Evolutionary conservation across 2,797 vertebrate species (phyloP).

Genomic region (Chaetophractus vellerosus): DNA sequence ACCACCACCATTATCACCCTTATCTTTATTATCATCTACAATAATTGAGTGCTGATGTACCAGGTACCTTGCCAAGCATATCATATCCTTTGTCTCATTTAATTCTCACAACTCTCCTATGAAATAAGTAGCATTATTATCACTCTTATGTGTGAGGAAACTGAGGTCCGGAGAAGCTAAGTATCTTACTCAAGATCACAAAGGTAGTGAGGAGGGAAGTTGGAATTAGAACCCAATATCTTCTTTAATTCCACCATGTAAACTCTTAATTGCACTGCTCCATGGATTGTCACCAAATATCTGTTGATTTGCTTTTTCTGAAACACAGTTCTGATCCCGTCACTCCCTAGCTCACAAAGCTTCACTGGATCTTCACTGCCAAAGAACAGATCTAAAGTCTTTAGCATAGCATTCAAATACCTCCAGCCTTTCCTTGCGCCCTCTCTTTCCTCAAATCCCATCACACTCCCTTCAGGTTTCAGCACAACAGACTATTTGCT

Average conservation of each 20-base stretch:
- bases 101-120: not conserved
- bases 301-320: not conserved
- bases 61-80: not conserved
- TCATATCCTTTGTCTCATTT: not conserved
- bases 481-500: accelerated
- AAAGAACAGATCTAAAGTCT: not conserved
- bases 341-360: not conserved
- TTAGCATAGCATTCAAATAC: no score
- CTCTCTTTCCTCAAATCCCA: not conserved
- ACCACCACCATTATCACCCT: no score
- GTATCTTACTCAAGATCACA: not conserved
- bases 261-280: not conserved
- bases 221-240: not conserved
- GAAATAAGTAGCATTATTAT: not conserved
- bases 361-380: not conserved
- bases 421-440: no score
- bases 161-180: not conserved
- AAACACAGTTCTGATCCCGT: not conserved
- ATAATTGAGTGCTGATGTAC: not conserved
- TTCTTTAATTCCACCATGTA: not conserved
- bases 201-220: not conserved
- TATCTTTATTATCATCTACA: no score
- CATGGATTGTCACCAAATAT: no score
- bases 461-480: accelerated
- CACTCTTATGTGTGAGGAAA: not conserved